A percentile compares a stretch with the other conserved stretches of the same genome.
phyloP scores from a whole-genome alignment of 2,888 invertebrate species.

The Capitulum mitella region DNA sequence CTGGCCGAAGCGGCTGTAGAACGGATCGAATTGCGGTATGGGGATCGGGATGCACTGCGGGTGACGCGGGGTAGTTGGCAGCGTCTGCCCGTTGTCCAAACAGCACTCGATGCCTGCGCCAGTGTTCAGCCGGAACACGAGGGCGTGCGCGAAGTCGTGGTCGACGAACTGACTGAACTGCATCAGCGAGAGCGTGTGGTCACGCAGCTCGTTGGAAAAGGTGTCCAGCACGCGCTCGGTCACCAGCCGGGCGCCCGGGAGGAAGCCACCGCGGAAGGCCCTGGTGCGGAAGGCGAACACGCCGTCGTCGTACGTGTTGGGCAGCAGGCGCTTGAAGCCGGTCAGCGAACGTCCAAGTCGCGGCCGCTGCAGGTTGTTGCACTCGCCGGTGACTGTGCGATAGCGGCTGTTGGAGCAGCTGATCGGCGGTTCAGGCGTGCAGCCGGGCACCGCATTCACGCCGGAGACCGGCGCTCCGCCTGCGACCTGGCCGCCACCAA shows the following conservation, averaged over 20 bases:
- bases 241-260: conserved; percentile 39
- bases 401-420: background rate
- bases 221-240: conserved; percentile 29
- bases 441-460: too few relatives aligned
- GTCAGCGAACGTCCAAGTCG: background rate
- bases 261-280: conserved; percentile 34
- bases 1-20: conserved; percentile 37
- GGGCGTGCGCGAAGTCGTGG: conserved; percentile 34
- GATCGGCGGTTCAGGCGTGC: background rate
- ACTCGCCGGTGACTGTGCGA: background rate
- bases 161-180: conserved; percentile 36
- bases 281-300: background rate
- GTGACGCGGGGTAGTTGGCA: conserved; percentile 21
- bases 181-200: conserved; percentile 34
- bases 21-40: conserved; percentile 34
- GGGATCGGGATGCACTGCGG: conserved; percentile 34
- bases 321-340: background rate
- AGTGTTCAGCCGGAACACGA: conserved; percentile 33
- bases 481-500: too few relatives aligned
- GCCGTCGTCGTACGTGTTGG: background rate
- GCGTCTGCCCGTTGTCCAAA: background rate
- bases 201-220: conserved; percentile 28
- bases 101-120: conserved; percentile 33
- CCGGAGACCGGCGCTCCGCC: too few relatives aligned
- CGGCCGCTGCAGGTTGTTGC: conserved; percentile 13